These are phyloP conservation scores for Theristus sp. DNA, from an alignment of 2,888 invertebrate species.

Conservation along the genomic window DNA sequence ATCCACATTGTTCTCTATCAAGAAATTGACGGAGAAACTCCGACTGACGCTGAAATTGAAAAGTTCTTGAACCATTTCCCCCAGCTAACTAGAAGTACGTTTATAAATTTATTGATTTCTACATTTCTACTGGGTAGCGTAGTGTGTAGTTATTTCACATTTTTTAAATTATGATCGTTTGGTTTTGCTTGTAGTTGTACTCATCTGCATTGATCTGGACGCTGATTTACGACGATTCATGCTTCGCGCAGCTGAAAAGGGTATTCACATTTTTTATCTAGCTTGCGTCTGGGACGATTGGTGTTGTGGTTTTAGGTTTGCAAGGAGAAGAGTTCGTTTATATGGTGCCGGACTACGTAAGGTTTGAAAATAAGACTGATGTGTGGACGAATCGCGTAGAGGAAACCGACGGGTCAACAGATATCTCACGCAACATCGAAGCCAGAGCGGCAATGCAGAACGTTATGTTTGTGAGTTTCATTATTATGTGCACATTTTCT, in stretches of 20 bases:
- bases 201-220: constrained; percentile 5
- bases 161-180: no score
- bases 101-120: no score
- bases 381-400: constrained; percentile 2
- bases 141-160: no score
- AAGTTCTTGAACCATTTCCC: constrained; percentile 4
- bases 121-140: no score
- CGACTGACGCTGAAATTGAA: constrained; percentile 6
- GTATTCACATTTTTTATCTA: background rate
- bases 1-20: constrained; percentile 6
- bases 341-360: constrained; percentile 5
- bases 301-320: background rate
- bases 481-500: no score
- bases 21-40: constrained; percentile 5
- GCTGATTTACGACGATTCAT: constrained; percentile 4
- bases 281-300: background rate
- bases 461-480: constrained; percentile 1
- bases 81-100: constrained; percentile 1
- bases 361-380: constrained; percentile 6
- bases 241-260: constrained; percentile 5
- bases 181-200: constrained; percentile 1
- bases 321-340: constrained; percentile 6
- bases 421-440: background rate
- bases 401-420: background rate
- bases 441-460: constrained; percentile 2